Evolutionary conservation across 35 echinoderm and acorn worm genomes (phyloP), one percentile per base, ranked within the genome.

Genomic region (Anneissia japonica): DNA sequence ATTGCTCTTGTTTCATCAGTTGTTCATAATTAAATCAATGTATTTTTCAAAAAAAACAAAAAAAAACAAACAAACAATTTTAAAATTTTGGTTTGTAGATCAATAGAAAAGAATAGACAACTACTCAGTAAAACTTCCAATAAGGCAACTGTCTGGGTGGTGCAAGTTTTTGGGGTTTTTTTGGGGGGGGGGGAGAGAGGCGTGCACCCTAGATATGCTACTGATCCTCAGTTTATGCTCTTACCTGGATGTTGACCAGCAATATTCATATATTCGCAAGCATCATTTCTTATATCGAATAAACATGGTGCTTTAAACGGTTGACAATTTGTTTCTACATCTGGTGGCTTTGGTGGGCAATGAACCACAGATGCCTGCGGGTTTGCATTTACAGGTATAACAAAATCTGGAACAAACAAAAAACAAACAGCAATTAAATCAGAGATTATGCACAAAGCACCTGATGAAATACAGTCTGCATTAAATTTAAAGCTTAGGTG

Each of bases 181-280:
- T n/a, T n/a, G n/a, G n/a, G n/a, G n/a, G n/a, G n/a, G n/a, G n/a
- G n/a, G n/a, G n/a, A n/a, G n/a, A n/a, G n/a, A n/a, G n/a, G n/a
- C n/a, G n/a, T n/a, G n/a, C n/a, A n/a, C n/a, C n/a, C n/a, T n/a
- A n/a, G n/a, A n/a, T n/a, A n/a, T n/a, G n/a, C n/a, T n/a, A n/a
- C n/a, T n/a, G n/a, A n/a, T n/a, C n/a, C n/a, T n/a, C n/a, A n/a
- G n/a, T n/a, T n/a, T n/a, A n/a, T n/a, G n/a, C n/a, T 43, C 87
- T 74, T 81, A 93, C 95, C 95, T 91, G 90, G 91, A 76, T 93
- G 82, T 46, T 75, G 87, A 14, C 80, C 88, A 30, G 95, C 95
- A 28, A 97, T 81, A 41, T 97, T 97, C 46, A 93, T 84, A 77
- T 86, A 97, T 84, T 97, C 95, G 84, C 95, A 97, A 14, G 95